These are phyloP conservation scores for Drosophila rellima DNA, from an alignment of 2,888 invertebrate genomes.

Conservation along the genomic window DNA sequence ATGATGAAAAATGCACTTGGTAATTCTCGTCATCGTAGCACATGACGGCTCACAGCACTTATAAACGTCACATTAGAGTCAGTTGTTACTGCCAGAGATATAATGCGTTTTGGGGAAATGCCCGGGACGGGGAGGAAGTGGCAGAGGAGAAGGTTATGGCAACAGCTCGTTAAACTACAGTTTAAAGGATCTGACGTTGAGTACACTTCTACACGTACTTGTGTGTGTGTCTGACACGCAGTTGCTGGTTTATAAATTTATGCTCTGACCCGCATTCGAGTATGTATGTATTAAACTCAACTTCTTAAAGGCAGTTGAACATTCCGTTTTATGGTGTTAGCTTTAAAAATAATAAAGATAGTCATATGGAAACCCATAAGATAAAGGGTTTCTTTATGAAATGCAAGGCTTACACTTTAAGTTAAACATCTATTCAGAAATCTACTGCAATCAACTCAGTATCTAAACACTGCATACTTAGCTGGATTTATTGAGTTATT, in stretches of 20 bases:
- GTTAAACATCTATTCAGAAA: not conserved
- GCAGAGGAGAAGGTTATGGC: slow-evolving; percentile 19
- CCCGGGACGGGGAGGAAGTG: slow-evolving; percentile 1
- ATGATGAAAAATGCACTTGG: slow-evolving; percentile 77
- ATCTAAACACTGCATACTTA: not conserved
- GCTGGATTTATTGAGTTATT: too few relatives aligned
- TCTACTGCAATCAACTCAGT: too few relatives aligned
- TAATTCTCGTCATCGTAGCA: slow-evolving; percentile 71
- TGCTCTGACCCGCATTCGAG: slow-evolving; percentile 4
- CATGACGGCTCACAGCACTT: slow-evolving; percentile 71
- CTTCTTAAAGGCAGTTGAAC: slow-evolving; percentile 5
- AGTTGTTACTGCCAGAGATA: slow-evolving; percentile 47
- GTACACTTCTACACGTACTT: slow-evolving; percentile 32
- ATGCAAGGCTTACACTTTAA: not conserved
- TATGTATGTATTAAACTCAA: slow-evolving; percentile 10
- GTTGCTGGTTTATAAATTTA: slow-evolving; percentile 29
- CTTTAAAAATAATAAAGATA: slow-evolving; percentile 15
- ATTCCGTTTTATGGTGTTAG: slow-evolving; percentile 6
- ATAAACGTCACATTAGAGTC: slow-evolving; percentile 80
- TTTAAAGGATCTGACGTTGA: slow-evolving; percentile 58
- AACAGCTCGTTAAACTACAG: slow-evolving; percentile 71
- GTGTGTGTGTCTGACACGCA: slow-evolving; percentile 45
- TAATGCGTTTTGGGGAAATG: slow-evolving; percentile 17
- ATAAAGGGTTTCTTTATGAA: not conserved
- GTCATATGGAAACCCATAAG: not conserved